A percentile compares a stretch with the other conserved stretches of the same genome.
phyloP scores from a whole-genome alignment of 1,140 invertebrate species.

The Papilio polytes region DNA sequence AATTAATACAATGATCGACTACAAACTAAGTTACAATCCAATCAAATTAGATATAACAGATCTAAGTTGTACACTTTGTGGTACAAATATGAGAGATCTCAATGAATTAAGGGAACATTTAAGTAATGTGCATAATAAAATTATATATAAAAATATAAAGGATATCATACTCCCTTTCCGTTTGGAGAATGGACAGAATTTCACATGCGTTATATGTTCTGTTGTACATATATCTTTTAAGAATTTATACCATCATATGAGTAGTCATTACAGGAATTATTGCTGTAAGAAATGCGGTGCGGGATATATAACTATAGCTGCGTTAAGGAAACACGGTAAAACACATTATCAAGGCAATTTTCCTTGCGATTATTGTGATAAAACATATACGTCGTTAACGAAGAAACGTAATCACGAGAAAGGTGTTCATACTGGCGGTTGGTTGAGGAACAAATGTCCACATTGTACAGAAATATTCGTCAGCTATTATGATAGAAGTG shows the following conservation, averaged over 20 bases:
- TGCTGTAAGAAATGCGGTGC: conserved; percentile 77
- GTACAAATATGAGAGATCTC: conserved; percentile 64
- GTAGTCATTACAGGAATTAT: conserved; percentile 78
- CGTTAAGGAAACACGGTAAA: conserved; percentile 73
- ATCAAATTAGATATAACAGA: conserved; percentile 78
- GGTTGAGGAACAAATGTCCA: conserved; percentile 79
- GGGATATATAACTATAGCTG: conserved; percentile 76
- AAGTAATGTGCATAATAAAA: conserved; percentile 62
- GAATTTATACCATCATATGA: conserved; percentile 78
- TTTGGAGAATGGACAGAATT: conserved; percentile 69
- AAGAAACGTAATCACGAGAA: conserved; percentile 78
- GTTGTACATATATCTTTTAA: conserved; percentile 76
- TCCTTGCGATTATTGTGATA: conserved; percentile 72
- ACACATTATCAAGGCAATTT: conserved; percentile 77
- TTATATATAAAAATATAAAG: conserved; percentile 73
- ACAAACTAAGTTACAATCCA: conserved; percentile 78
- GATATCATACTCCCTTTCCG: conserved; percentile 77
- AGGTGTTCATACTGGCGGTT: conserved; percentile 72
- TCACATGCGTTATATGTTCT: conserved; percentile 72
- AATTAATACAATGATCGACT: conserved; percentile 76
- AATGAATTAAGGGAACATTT: conserved; percentile 70
- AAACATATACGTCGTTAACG: conserved; percentile 69
- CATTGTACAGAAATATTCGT: conserved; percentile 80
- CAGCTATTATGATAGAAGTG: conserved; percentile 76
- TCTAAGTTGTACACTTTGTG: conserved; percentile 66